Conservation (phyloP, 2,888 invertebrate genomes). For the Poecilobothrus nobilitatus region DNA sequence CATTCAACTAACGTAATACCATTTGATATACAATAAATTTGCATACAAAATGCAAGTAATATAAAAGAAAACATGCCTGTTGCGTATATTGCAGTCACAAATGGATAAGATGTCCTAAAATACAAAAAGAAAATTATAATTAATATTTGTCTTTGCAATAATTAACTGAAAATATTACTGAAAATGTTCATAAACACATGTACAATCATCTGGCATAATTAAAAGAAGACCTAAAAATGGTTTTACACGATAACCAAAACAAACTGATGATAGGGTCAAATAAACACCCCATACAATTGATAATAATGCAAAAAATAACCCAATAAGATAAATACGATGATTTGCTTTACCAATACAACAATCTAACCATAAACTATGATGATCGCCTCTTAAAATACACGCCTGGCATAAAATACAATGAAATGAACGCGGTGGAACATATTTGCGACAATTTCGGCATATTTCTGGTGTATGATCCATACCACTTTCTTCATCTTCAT, state of each 20-base stretch:
- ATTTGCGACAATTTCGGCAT: slow-evolving; percentile 55
- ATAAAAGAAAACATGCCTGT: slow-evolving; percentile 46
- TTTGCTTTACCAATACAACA: slow-evolving; percentile 78
- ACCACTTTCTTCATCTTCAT: slow-evolving; percentile 30
- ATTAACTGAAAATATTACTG: slow-evolving; percentile 49
- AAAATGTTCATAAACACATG: slow-evolving; percentile 70
- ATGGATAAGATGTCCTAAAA: slow-evolving; percentile 50
- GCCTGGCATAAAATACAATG: slow-evolving; percentile 78
- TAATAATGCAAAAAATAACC: slow-evolving; percentile 56
- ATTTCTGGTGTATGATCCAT: slow-evolving; percentile 33
- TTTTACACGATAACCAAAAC: slow-evolving; percentile 58
- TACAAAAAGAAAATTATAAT: slow-evolving; percentile 18
- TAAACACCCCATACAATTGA: slow-evolving; percentile 68
- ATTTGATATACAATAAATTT: slow-evolving; percentile 44
- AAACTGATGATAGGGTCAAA: slow-evolving; percentile 67
- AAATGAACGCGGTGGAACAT: slow-evolving; percentile 59
- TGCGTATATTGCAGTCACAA: slow-evolving; percentile 50
- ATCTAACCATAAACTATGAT: slow-evolving; percentile 75
- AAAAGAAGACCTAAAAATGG: slow-evolving; percentile 44
- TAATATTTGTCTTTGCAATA: not conserved
- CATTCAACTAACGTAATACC: slow-evolving; percentile 48
- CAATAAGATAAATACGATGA: slow-evolving; percentile 62
- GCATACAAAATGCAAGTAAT: slow-evolving; percentile 45
- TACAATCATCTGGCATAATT: slow-evolving; percentile 74
- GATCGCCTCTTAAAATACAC: slow-evolving; percentile 68